Conservation (phyloP, 2,113 vertebrate species). For the Turdus rufiventris region DNA sequence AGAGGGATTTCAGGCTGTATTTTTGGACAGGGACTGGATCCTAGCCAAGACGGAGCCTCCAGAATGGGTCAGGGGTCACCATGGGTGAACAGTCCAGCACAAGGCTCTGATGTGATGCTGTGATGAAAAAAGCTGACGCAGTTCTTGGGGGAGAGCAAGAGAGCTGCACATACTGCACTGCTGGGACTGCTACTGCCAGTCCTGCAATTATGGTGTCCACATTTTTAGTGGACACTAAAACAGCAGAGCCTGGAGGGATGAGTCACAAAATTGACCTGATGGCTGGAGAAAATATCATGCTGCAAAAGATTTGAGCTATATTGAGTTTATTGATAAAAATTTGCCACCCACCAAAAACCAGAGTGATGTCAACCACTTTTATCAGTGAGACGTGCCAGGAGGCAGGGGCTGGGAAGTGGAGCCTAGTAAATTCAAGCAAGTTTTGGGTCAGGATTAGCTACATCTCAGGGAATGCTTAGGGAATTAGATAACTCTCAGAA, state of each 20-base stretch:
- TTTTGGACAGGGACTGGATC: not conserved
- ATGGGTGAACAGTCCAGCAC: conserved; percentile 36
- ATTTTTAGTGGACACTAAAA: not conserved
- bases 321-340: not conserved
- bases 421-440: not conserved
- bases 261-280: not conserved
- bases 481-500: not conserved
- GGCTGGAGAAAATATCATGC: not conserved
- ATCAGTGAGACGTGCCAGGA: not conserved
- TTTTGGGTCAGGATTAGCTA: not conserved
- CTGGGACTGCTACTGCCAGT: not conserved
- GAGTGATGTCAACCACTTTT: not conserved
- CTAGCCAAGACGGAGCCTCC: conserved; percentile 24
- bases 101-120: conserved; percentile 48
- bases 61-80: conserved; percentile 33
- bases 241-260: not conserved
- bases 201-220: not conserved
- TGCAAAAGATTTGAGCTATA: not conserved
- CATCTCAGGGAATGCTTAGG: not conserved
- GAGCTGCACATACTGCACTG: not conserved
- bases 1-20: not conserved
- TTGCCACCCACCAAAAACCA: not conserved
- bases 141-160: not conserved
- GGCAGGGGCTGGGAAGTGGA: not conserved
- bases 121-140: not conserved